phyloP scores from a whole-genome alignment of 2,797 vertebrate genomes.

The Enteromius treurensis region DNA sequence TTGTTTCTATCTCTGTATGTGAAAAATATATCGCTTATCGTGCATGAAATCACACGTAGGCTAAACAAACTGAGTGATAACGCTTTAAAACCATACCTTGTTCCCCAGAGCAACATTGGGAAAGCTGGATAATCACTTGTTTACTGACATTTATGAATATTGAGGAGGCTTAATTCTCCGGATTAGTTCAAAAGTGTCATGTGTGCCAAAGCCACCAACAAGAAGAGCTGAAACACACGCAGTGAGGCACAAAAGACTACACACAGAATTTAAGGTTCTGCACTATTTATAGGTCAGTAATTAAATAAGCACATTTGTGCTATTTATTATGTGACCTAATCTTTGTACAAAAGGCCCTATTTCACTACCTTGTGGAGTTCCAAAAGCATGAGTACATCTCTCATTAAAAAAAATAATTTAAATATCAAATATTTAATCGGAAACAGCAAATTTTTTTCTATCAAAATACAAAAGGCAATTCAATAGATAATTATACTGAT shows the following conservation, averaged over 20 bases:
- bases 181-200: constrained; percentile 9
- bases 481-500: not conserved
- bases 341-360: not conserved
- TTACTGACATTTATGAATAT: constrained; percentile 32
- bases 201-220: not conserved
- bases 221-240: not conserved
- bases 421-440: not conserved
- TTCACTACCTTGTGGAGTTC: not conserved
- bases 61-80: not conserved
- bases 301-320: not conserved
- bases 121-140: constrained; percentile 27
- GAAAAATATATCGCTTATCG: constrained; percentile 12
- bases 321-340: not conserved
- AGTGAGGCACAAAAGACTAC: not conserved
- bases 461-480: not conserved
- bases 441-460: not conserved
- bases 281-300: not conserved
- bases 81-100: not conserved
- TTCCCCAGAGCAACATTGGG: not conserved
- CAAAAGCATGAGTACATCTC: not conserved
- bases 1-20: not conserved
- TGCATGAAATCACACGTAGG: constrained; percentile 10
- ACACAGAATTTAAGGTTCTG: not conserved
- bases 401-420: not conserved
- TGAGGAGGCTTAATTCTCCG: not conserved